phyloP scores from a whole-genome alignment of 2,113 vertebrate species.

The Nymphicus hollandicus region DNA sequence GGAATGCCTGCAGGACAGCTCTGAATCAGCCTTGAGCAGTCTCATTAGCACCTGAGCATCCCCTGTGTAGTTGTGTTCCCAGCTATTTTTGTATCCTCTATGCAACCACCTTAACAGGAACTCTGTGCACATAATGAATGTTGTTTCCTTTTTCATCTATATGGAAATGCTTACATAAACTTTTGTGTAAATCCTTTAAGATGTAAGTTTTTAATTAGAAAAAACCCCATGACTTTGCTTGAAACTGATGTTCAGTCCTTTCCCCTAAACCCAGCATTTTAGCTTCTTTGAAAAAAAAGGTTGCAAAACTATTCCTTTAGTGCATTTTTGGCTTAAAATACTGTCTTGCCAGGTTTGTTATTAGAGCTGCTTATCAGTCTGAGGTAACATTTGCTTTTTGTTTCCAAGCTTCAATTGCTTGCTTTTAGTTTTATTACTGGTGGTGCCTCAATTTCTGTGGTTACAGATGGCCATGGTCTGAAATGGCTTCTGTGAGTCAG shows the following conservation, averaged over 20 bases:
- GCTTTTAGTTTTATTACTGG: background rate
- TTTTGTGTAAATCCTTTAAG: background rate
- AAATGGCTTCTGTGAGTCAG: background rate
- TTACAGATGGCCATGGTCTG: background rate
- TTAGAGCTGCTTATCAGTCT: background rate
- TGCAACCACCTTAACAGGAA: background rate
- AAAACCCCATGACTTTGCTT: background rate
- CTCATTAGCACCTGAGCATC: slow-evolving; percentile 16
- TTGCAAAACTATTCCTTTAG: background rate
- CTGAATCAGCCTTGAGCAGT: slow-evolving; percentile 15
- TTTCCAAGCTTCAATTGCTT: slow-evolving; percentile 15
- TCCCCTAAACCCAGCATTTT: background rate
- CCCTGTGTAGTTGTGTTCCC: background rate
- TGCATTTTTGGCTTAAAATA: background rate
- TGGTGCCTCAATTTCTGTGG: background rate
- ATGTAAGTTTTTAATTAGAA: background rate
- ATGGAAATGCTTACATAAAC: background rate
- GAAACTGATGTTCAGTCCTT: background rate
- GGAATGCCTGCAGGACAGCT: background rate
- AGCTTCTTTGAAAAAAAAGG: background rate
- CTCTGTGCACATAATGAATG: background rate
- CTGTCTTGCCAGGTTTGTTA: background rate
- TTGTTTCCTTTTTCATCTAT: background rate
- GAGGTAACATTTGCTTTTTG: background rate
- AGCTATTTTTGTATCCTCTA: background rate